Conservation (phyloP, 1,140 invertebrate species). For the Camponotus pennsylvanicus region DNA sequence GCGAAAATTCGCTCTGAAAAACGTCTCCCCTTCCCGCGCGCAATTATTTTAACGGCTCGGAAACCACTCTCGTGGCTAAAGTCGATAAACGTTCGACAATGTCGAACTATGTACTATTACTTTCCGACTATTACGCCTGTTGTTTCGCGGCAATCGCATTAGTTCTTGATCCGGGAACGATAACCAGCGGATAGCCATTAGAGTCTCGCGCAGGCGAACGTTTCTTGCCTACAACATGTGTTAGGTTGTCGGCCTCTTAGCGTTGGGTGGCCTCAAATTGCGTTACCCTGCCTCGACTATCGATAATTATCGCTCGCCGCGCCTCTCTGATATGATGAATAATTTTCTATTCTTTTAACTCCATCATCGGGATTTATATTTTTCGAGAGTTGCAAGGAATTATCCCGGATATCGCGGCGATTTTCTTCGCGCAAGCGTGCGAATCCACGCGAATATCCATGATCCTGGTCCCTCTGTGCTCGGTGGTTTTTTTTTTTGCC, state of each 20-base stretch:
- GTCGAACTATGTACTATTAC: constrained; percentile 54
- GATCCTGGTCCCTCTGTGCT: neutral
- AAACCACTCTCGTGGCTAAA: constrained; percentile 41
- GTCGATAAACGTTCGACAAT: constrained; percentile 55
- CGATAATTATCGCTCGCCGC: neutral
- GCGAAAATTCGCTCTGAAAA: constrained; percentile 29
- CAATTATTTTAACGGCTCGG: constrained; percentile 54
- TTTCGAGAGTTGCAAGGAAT: neutral
- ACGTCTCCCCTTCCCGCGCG: neutral
- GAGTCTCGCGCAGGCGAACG: neutral
- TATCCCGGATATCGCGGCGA: neutral
- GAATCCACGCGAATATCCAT: constrained; percentile 1
- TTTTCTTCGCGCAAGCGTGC: neutral
- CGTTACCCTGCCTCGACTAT: neutral
- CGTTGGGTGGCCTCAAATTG: neutral
- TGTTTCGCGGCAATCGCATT: constrained; percentile 50
- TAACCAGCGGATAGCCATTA: constrained; percentile 50
- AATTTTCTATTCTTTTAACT: neutral
- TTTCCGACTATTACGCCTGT: constrained; percentile 50
- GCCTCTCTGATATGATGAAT: neutral
- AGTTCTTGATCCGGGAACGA: constrained; percentile 50
- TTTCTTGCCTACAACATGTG: constrained; percentile 34
- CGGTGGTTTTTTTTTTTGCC: neutral
- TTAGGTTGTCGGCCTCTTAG: constrained; percentile 7
- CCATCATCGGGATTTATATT: neutral